phyloP scores from a whole-genome alignment of 2,888 invertebrate genomes.

The Drosophila flavopinicola region DNA sequence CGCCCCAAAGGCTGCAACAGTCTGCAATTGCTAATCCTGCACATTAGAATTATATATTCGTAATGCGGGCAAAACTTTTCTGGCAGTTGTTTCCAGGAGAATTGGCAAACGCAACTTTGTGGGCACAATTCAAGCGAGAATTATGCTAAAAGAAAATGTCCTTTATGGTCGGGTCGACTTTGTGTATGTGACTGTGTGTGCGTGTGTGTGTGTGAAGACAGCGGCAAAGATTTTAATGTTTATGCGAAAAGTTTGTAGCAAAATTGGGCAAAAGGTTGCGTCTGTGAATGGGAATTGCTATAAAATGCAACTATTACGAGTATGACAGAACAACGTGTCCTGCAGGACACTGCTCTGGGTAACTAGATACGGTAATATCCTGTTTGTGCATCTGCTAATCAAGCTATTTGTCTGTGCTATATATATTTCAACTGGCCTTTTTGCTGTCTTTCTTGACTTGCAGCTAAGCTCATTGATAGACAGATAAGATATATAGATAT shows the following conservation, averaged over 20 bases:
- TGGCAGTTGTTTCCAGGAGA: slow-evolving; percentile 53
- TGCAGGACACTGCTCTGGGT: slow-evolving; percentile 1
- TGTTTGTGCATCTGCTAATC: slow-evolving; percentile 26
- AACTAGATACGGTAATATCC: slow-evolving; percentile 14
- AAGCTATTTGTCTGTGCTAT: slow-evolving; percentile 15
- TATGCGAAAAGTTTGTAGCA: slow-evolving; percentile 77
- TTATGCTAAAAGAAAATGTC: slow-evolving; percentile 79
- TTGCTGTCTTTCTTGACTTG: slow-evolving; percentile 28
- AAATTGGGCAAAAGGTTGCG: slow-evolving; percentile 55
- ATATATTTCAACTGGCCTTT: slow-evolving; percentile 1
- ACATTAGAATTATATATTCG: slow-evolving; percentile 56
- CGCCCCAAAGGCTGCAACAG: neutral
- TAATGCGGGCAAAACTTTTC: slow-evolving; percentile 56
- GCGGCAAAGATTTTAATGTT: slow-evolving; percentile 78
- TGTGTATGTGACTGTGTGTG: neutral
- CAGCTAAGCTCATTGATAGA: slow-evolving; percentile 20
- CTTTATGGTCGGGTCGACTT: slow-evolving; percentile 41
- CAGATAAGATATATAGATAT: slow-evolving; percentile 22
- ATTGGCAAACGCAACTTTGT: slow-evolving; percentile 69
- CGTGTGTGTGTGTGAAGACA: slow-evolving; percentile 33
- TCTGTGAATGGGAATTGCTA: slow-evolving; percentile 31
- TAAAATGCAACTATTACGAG: slow-evolving; percentile 58
- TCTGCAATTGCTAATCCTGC: slow-evolving; percentile 57
- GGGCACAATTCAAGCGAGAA: slow-evolving; percentile 63
- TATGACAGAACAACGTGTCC: slow-evolving; percentile 24